phyloP scores from a whole-genome alignment of 2,888 invertebrate species.

The Lithophane ornitopus region DNA sequence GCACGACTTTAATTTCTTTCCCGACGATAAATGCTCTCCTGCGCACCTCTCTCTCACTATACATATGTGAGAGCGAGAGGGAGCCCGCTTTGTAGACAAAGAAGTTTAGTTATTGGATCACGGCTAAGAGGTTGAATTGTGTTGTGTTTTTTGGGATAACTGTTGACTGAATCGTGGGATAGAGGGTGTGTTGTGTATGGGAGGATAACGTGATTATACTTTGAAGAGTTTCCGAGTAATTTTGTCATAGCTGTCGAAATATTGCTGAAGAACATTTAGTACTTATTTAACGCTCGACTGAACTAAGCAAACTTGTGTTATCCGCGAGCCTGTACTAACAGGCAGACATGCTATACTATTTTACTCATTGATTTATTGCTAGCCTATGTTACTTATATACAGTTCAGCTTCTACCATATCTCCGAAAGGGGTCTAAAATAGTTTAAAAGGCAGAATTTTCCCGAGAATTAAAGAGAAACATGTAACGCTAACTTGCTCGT shows the following conservation, averaged over 20 bases:
- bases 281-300: not conserved
- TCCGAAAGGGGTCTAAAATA: constrained; percentile 24
- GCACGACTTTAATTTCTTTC: constrained; percentile 89
- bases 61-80: constrained; percentile 71
- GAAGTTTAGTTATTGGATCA: constrained; percentile 82
- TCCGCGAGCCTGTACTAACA: not conserved
- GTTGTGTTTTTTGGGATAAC: constrained; percentile 67
- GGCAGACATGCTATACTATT: not conserved
- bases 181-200: constrained; percentile 4
- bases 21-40: constrained; percentile 84
- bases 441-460: constrained; percentile 45
- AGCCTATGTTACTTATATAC: not conserved
- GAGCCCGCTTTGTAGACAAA: constrained; percentile 76
- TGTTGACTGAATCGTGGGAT: constrained; percentile 46
- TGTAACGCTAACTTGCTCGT: constrained; percentile 44
- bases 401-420: not conserved
- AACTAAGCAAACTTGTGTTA: not conserved
- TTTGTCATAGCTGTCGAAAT: constrained; percentile 5
- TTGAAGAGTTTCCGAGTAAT: not conserved
- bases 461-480: constrained; percentile 51
- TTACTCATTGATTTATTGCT: not conserved
- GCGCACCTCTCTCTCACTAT: constrained; percentile 76
- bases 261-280: not conserved
- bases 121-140: constrained; percentile 72
- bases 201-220: constrained; percentile 30